Conservation (phyloP, 2,888 invertebrate genomes). For the Galerucella pusilla region DNA sequence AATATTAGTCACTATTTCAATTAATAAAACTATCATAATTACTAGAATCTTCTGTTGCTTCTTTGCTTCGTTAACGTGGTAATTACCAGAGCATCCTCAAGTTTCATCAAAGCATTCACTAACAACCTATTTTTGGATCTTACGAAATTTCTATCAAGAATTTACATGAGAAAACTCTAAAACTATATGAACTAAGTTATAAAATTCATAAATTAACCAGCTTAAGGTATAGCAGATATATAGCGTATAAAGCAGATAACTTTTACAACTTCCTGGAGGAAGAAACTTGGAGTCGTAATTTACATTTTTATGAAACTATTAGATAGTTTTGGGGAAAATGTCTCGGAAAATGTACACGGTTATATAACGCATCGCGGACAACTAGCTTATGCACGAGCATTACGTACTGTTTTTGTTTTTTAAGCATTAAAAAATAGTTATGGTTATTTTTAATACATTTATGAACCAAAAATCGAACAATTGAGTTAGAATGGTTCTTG, state of each 20-base stretch:
- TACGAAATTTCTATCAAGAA: not conserved
- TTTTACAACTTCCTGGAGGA: not conserved
- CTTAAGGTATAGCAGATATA: not conserved
- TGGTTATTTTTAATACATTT: no score
- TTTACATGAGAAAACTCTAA: slow-evolving; percentile 6
- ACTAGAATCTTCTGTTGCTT: not conserved
- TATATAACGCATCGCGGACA: not conserved
- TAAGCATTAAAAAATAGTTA: no score
- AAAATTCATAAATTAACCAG: slow-evolving; percentile 9
- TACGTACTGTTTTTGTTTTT: no score
- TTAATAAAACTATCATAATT: not conserved
- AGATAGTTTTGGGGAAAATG: not conserved
- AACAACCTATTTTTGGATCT: not conserved
- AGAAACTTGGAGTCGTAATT: not conserved
- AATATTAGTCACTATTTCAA: no score
- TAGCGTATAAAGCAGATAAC: not conserved
- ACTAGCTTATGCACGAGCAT: no score
- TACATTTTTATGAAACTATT: not conserved
- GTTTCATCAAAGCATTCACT: not conserved
- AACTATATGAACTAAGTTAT: slow-evolving; percentile 15
- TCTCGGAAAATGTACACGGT: not conserved
- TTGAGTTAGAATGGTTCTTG: no score
- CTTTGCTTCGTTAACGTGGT: not conserved
- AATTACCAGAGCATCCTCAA: not conserved
- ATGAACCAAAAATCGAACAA: no score